Evolutionary conservation across 2,888 invertebrate species (phyloP).

Genomic region (Lithophane socia): DNA sequence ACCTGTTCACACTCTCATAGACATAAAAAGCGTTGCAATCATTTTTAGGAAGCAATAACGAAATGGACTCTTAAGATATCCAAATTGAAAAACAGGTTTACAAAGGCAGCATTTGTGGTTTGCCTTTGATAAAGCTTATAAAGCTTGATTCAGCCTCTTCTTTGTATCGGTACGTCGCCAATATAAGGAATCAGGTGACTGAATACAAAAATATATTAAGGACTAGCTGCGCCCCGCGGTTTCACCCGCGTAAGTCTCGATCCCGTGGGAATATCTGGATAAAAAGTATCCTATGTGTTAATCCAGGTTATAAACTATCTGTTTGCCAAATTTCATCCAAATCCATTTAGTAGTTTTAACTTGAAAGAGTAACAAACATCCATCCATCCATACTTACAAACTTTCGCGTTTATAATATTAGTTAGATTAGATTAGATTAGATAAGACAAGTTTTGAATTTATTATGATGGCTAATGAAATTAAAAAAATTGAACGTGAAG

Average conservation of each 20-base stretch:
- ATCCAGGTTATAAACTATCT: too few species aligned
- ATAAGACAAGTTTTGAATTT: background rate
- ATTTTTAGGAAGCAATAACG: constrained; percentile 11
- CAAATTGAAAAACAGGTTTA: constrained; percentile 1
- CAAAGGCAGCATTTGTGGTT: background rate
- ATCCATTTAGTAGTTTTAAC: too few species aligned
- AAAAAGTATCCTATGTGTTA: too few species aligned
- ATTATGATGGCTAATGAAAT: background rate
- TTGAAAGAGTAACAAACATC: too few species aligned
- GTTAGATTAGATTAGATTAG: too few species aligned
- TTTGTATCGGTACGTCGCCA: background rate
- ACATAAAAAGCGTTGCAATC: constrained; percentile 11
- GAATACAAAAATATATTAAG: background rate
- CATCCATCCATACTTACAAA: too few species aligned
- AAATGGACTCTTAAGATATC: constrained; percentile 4
- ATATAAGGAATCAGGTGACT: background rate
- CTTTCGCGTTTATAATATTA: too few species aligned
- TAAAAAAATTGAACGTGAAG: background rate
- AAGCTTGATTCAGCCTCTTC: background rate
- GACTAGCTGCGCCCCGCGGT: too few species aligned
- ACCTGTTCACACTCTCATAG: background rate
- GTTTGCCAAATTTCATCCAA: too few species aligned
- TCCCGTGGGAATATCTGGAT: too few species aligned
- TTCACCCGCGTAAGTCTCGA: too few species aligned
- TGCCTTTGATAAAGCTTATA: background rate